phyloP scores from a whole-genome alignment of 92 coral and sea anemone genomes.

The Metridium senile region DNA sequence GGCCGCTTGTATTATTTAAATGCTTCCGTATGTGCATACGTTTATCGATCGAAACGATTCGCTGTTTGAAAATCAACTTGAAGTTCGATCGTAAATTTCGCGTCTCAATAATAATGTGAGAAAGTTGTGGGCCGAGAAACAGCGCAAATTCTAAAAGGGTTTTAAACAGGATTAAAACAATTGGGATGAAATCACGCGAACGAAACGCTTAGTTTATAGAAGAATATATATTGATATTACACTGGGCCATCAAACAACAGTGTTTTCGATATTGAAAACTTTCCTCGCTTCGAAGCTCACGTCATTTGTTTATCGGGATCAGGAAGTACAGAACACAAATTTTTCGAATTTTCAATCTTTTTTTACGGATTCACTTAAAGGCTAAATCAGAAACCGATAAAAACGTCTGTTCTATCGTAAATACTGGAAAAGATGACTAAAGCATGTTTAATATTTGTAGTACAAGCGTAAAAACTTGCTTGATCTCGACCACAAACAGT shows the following conservation, averaged over 20 bases:
- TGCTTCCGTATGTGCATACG: background rate
- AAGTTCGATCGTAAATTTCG: too few relatives aligned
- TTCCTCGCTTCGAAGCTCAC: background rate
- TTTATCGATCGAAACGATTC: too few relatives aligned
- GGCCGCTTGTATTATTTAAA: too few relatives aligned
- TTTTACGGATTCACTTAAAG: background rate
- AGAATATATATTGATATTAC: background rate
- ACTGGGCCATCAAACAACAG: background rate
- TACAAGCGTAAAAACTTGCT: too few relatives aligned
- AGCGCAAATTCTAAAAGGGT: background rate
- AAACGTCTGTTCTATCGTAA: background rate
- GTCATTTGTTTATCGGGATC: background rate
- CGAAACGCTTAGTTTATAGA: background rate
- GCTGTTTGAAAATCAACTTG: too few relatives aligned
- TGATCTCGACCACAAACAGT: background rate
- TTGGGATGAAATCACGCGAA: background rate
- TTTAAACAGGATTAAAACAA: background rate
- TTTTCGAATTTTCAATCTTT: background rate
- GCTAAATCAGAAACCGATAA: conserved; percentile 5
- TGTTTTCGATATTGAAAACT: background rate
- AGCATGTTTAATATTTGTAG: too few relatives aligned
- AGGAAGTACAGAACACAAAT: background rate
- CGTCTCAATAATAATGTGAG: too few relatives aligned
- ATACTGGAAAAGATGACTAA: background rate
- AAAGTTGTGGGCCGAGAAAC: too few relatives aligned